Base-by-base conservation (phyloP, 1,140 invertebrate species). In the Anadara kagoshimensis region DNA sequence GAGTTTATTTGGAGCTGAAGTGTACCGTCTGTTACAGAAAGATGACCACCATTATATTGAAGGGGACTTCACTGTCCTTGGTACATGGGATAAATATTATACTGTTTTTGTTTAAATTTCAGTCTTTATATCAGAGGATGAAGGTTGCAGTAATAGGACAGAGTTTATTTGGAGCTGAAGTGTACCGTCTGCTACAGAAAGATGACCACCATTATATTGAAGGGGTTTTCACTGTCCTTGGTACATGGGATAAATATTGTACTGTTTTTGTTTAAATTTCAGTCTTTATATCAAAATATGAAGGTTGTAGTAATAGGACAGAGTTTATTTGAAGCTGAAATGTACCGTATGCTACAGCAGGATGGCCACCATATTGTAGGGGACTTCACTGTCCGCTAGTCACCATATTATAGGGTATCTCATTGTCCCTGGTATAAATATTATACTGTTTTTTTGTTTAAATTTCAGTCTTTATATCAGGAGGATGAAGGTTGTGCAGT, bases 141-240 rank as follows among this genome's bases (percentile, higher is more conserved):
- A 92, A 92, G 76, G 93, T 99, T n/a, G 97, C 97, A 2, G 93
- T 99, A 22, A 98, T 99, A 82, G 97, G 97, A 0, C 97, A 99
- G 85, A 97, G 96, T 85, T 93, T 93, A 36, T 99, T 99, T 90
- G 97, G 97, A 0, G 95, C 95, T 0, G 96, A 98, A 87, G 96
- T 98, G 26, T 95, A 97, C 88, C 94, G 95, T 82, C 90, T 94
- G 5, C 85, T 98, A 0, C 90, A 92, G 64, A 93, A 93, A 80
- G 93, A 95, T 89, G 95, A 95, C 0, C 96, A 98, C 85, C 90
- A 94, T n/a, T n/a, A n/a, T 78, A 92, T 99, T 24, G 97, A 96
- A 1, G 97, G 96, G 16, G 95, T 98, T 0, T 99, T 98, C 83
- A 99, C 97, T 1, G 93, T 98, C 54, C 93, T n/a, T n/a, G n/a